Conservation (phyloP, 2,888 invertebrate species). For the Gandaritis pyraliata region DNA sequence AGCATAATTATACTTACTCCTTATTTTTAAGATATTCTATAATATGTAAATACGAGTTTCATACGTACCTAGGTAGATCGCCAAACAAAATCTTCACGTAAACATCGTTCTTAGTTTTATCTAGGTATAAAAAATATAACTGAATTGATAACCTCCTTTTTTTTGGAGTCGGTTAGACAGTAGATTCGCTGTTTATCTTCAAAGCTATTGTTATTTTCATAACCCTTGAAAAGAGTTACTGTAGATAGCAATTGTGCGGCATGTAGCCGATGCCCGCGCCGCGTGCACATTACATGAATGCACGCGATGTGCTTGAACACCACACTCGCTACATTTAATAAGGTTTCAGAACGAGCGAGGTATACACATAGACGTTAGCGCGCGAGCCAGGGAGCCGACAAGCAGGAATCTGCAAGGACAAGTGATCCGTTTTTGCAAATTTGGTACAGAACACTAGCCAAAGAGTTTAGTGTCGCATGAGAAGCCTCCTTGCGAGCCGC, state of each 20-base stretch:
- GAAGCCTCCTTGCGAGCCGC: neutral
- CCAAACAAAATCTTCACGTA: too few relatives aligned
- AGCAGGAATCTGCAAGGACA: slow-evolving; percentile 9
- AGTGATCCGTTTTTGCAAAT: neutral
- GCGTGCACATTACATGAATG: slow-evolving; percentile 26
- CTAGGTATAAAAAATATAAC: too few relatives aligned
- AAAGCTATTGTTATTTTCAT: too few relatives aligned
- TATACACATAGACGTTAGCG: neutral
- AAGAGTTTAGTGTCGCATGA: neutral
- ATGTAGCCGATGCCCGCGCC: neutral
- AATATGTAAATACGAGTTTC: too few relatives aligned
- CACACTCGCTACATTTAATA: slow-evolving; percentile 18
- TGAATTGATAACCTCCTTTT: too few relatives aligned
- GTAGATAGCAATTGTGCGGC: slow-evolving; percentile 2
- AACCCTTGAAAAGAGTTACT: slow-evolving; percentile 1
- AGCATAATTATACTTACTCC: too few relatives aligned
- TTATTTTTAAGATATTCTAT: too few relatives aligned
- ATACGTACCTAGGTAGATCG: too few relatives aligned
- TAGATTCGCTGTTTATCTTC: too few relatives aligned
- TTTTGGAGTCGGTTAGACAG: too few relatives aligned
- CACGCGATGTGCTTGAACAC: slow-evolving; percentile 18
- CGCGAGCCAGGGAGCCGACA: slow-evolving; percentile 1
- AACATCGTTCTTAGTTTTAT: too few relatives aligned
- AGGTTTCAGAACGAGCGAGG: slow-evolving; percentile 8
- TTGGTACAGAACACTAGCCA: neutral